phyloP scores from a whole-genome alignment of 2,113 vertebrate species.

The Falcunculus frontatus region DNA sequence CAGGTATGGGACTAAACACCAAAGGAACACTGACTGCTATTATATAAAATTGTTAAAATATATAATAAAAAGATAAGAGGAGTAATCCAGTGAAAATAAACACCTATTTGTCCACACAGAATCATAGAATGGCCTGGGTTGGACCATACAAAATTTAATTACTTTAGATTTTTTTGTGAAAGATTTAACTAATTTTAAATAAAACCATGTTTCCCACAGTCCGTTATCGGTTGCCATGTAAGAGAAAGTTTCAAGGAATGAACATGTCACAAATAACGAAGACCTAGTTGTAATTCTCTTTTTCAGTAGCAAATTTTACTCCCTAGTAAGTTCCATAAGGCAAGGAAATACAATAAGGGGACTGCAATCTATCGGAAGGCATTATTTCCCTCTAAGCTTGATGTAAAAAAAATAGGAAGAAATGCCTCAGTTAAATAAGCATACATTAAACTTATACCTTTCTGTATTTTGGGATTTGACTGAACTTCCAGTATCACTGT shows the following conservation, averaged over 20 bases:
- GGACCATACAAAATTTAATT: not conserved
- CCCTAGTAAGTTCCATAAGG: not conserved
- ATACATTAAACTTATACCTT: constrained; percentile 70
- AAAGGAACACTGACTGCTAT: not conserved
- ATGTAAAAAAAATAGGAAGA: not conserved
- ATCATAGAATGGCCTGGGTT: not conserved
- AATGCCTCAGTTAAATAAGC: not conserved
- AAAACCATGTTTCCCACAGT: not conserved
- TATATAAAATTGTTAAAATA: not conserved
- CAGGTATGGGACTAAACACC: not conserved
- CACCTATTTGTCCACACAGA: not conserved
- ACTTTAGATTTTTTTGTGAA: not conserved
- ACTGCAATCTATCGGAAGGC: not conserved
- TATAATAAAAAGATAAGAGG: not conserved
- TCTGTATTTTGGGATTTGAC: constrained; percentile 93
- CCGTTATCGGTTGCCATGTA: not conserved
- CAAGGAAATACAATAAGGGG: not conserved
- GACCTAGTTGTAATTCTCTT: not conserved
- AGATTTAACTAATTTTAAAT: not conserved
- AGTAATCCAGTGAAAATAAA: not conserved
- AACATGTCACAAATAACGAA: not conserved
- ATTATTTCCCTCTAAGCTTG: not conserved
- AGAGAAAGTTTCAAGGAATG: not conserved
- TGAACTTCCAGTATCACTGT: constrained; percentile 95
- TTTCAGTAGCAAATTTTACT: not conserved